Base-by-base conservation (phyloP, 2,797 vertebrate species). In the Cyprinodon diabolis region DNA sequence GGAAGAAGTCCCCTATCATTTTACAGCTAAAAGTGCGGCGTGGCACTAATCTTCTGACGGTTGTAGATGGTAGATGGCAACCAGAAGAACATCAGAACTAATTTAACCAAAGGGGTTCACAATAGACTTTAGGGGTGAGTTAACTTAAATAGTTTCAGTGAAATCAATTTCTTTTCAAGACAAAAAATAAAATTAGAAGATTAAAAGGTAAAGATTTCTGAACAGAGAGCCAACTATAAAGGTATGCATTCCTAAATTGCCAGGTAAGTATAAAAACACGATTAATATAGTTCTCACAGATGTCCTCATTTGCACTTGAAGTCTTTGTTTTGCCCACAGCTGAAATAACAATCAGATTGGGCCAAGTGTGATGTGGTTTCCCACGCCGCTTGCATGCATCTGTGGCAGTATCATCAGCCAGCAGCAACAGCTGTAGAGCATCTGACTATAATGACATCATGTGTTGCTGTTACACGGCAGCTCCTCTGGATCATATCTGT, bases 321-420 rank as follows among this genome's bases (percentile, higher is more conserved):
- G 11, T 47, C 63, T 56, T 52, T 11, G 0, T 9, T 30, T 48
- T 21, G 58, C 70, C 23, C 0, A 37, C 71, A 70, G 68, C 66
- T 56, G 52, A 54, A 74, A 19, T 67, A 57, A 69, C 63, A 49
- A 37, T 47, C 51, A 63, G 67, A 75, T 73, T 11, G 72, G 2
- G 6, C 71, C 47, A 14, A 70, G 47, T 48, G 2, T 12, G 55
- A 69, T 63, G 74, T 45, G 30, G 74, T 80, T 89, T 91, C 88
- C 88, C 90, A 91, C 77, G 55, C 72, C 70, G 65, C 85, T 76
- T 72, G 0, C 72, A 35, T 60, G 70, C 1, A 21, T 66, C 30
- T 43, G 37, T 2, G 63, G 35, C 73, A 79, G 81, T 65, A 54
- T 79, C 84, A 79, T 49, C 67, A 30, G 35, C 52, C 82, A 62